These are phyloP conservation scores for Ailuropoda melanoleuca DNA, from an alignment of 2,113 vertebrate genomes.

Conservation along the genomic window DNA sequence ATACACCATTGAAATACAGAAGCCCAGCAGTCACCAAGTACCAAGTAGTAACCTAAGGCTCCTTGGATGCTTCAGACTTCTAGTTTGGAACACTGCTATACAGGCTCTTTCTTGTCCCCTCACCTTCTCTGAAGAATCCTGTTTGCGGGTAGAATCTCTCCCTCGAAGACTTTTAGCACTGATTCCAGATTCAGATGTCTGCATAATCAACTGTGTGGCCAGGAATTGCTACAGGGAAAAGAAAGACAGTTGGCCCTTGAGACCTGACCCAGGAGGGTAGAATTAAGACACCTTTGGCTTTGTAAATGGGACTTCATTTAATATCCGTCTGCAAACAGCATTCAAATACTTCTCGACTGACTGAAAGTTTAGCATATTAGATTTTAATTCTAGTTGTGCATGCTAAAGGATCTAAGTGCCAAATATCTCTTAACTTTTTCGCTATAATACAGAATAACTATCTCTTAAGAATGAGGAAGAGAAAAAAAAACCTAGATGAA, in stretches of 20 bases:
- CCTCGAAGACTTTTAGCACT: slow-evolving; percentile 98
- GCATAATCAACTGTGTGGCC: slow-evolving; percentile 99
- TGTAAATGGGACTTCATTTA: not conserved
- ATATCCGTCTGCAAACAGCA: not conserved
- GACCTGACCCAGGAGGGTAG: slow-evolving; percentile 26
- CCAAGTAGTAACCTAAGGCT: slow-evolving; percentile 32
- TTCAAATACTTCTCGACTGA: not conserved
- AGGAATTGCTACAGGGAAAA: slow-evolving; percentile 93
- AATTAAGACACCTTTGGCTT: slow-evolving; percentile 25
- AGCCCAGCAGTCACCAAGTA: slow-evolving; percentile 1
- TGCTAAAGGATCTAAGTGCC: slow-evolving; percentile 1
- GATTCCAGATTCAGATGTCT: slow-evolving; percentile 98
- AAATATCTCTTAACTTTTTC: slow-evolving; percentile 1
- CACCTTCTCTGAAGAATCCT: slow-evolving; percentile 98
- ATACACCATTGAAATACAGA: not conserved
- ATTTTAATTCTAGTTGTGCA: slow-evolving; percentile 20
- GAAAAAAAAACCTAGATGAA: slow-evolving; percentile 11
- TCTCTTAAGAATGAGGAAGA: slow-evolving; percentile 1
- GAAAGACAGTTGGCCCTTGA: slow-evolving; percentile 44
- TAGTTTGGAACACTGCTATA: slow-evolving; percentile 47
- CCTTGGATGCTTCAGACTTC: slow-evolving; percentile 58
- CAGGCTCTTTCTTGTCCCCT: slow-evolving; percentile 68
- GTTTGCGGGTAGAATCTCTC: slow-evolving; percentile 96
- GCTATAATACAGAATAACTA: not conserved
- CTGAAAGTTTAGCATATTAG: not conserved